A percentile compares a stretch with the other conserved stretches of the same genome.
Conservation (phyloP, 2,797 vertebrate genomes). For the Tauraco hartlaubi region DNA sequence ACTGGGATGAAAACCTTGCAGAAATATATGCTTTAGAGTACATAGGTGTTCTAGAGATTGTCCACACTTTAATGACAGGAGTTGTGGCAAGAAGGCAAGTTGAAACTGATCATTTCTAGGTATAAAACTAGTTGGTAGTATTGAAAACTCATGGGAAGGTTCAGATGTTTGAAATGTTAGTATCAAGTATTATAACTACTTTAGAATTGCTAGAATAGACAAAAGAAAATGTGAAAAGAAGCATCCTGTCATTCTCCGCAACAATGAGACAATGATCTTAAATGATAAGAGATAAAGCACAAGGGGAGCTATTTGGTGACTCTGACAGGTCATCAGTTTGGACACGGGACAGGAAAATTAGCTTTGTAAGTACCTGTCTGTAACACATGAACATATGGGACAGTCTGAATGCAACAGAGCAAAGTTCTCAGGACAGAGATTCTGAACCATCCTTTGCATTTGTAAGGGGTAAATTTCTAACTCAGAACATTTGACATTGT, state of each 20-base stretch:
- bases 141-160: neutral
- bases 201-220: neutral
- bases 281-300: neutral
- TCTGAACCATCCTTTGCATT: neutral
- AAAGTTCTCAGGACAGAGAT: neutral
- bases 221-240: neutral
- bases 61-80: neutral
- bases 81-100: neutral
- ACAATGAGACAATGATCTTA: neutral
- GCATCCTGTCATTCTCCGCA: neutral
- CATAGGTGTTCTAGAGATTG: neutral
- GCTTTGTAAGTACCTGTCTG: neutral
- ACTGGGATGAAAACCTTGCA: neutral
- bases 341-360: neutral
- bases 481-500: neutral
- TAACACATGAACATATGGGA: accelerated
- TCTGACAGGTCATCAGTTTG: neutral
- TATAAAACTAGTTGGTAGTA: neutral
- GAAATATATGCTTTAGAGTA: neutral
- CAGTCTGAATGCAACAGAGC: neutral
- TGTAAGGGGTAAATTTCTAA: neutral
- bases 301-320: neutral
- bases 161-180: neutral
- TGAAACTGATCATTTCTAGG: neutral
- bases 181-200: neutral